phyloP scores from a whole-genome alignment of 1,140 invertebrate species.

The Drosophila azteca region DNA sequence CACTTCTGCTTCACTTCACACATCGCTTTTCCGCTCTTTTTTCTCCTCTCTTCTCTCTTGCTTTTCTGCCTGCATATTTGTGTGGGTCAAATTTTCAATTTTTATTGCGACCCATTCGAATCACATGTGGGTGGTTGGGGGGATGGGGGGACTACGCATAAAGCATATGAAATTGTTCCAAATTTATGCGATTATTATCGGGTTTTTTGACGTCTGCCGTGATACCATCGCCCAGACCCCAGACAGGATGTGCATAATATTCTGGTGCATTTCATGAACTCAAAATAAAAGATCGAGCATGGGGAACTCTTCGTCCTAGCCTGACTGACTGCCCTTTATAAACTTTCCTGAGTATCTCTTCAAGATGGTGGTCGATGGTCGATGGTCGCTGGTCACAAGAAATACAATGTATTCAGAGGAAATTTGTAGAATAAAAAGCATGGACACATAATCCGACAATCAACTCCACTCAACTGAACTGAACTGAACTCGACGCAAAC shows the following conservation, averaged over 20 bases:
- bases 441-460: conserved; percentile 56
- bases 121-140: no score
- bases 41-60: background rate
- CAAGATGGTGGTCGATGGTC: no score
- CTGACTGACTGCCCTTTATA: no score
- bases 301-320: no score
- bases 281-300: no score
- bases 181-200: conserved; percentile 38
- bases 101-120: conserved; percentile 31
- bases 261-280: no score
- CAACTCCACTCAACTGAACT: conserved; percentile 51
- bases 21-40: background rate
- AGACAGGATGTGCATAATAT: background rate
- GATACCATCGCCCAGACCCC: background rate
- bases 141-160: conserved; percentile 28
- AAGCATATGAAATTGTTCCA: conserved; percentile 38
- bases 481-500: conserved; percentile 45
- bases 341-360: no score
- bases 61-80: conserved; percentile 36
- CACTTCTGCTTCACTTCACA: background rate
- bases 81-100: conserved; percentile 50
- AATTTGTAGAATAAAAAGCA: conserved; percentile 22
- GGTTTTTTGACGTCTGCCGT: background rate
- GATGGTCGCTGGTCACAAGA: background rate
- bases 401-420: conserved; percentile 23